phyloP scores from a whole-genome alignment of 2,113 vertebrate species.

The Felis catus region DNA sequence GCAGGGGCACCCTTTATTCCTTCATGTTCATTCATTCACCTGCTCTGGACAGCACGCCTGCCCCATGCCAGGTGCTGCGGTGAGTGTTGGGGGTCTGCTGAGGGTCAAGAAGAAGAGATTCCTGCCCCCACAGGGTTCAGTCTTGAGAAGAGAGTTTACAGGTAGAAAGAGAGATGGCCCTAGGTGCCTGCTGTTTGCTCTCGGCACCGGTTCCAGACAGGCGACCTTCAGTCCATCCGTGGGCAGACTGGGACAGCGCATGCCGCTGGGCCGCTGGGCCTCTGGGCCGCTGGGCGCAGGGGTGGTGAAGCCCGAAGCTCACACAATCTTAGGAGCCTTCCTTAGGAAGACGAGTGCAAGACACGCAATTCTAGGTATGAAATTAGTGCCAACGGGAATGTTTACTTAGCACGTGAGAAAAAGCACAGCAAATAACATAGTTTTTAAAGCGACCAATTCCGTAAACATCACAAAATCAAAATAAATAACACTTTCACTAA shows the following conservation, averaged over 20 bases:
- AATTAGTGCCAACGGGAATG: background rate
- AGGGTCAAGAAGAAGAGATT: background rate
- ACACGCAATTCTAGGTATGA: background rate
- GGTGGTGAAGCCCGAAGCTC: background rate
- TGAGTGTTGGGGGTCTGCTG: background rate
- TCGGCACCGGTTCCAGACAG: background rate
- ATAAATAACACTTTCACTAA: background rate
- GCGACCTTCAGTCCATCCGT: rapidly evolving
- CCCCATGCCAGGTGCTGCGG: background rate
- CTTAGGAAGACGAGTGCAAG: background rate
- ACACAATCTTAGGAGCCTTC: background rate
- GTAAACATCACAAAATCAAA: background rate
- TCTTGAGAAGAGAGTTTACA: background rate
- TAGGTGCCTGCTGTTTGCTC: background rate
- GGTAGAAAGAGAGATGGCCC: background rate
- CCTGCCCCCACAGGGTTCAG: background rate
- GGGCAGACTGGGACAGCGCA: background rate
- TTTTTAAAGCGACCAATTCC: background rate
- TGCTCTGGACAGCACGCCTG: background rate
- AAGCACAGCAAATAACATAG: background rate
- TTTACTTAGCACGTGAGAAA: background rate
- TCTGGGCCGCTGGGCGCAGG: background rate
- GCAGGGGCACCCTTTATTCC: rapidly evolving
- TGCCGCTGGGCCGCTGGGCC: too few relatives aligned
- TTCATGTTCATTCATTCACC: background rate